Evolutionary conservation across 2,888 invertebrate genomes (phyloP), one percentile per base, ranked within the genome.

Genomic region (Ditylenchus weischeri): DNA sequence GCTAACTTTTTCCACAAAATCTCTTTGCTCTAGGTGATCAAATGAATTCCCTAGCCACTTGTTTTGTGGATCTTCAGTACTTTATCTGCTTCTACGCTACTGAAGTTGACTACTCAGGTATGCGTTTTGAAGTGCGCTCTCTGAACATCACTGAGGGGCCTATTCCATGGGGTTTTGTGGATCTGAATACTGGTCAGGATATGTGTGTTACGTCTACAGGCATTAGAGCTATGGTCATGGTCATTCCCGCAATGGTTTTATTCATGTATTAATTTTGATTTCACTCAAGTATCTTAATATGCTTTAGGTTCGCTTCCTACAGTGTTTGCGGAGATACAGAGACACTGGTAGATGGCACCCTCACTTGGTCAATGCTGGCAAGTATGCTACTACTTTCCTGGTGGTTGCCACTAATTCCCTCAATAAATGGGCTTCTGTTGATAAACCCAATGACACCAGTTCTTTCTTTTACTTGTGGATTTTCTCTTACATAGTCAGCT

Each of bases 281-380:
- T 23, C 29, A 19, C 18, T 15, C 29, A 58, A 58, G 4, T 58
- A 58, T 13, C 59, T 65, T 93, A 92, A 29, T 15, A 1, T 15
- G 11, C 43, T 43, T 43, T 43, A 43, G 43, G 43, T 93, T 74
- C 89, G 98, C 43, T 96, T 98, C 86, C 92, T 93, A 19, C 96
- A 98, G 84, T 99, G 96, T 79, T 85, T 98, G 65, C 63, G 71
- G 47, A 19, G 98, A 71, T 99, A 94, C 85, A 87, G 92, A 0
- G 98, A 98, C 85, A 91, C 93, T 0, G 88, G 89, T 75, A 92
- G 93, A 83, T 90, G 90, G 0, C 93, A 93, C 86, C 84, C 83
- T 6, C 98, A 98, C 87, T 87, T 98, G 65, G 92, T 91, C 2
- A 99, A 99, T 85, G 98, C 98, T 2, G 93, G 92, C 66, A 98